Base-by-base conservation (phyloP, 2,888 invertebrate genomes). In the Oligia fasciuncula region DNA sequence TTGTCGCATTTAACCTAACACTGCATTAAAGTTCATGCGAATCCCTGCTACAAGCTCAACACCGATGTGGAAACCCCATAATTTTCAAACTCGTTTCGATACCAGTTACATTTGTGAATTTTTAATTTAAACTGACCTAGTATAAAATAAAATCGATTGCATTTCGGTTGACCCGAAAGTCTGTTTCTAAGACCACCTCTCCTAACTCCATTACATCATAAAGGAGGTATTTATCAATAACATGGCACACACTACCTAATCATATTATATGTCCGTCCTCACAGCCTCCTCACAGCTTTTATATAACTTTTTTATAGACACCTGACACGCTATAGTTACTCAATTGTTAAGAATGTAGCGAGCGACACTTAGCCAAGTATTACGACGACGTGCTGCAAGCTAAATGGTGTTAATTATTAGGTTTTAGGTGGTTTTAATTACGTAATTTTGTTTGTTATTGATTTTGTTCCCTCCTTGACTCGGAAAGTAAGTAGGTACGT, bases 211-310 rank as follows among this genome's bases (percentile, higher is more conserved):
- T 81, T 81, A 49, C 79, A 83, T 78, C 40, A 81, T 43, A n/a
- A 68, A 71, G 40, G 62, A 46, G 54, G 46, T 40, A 49, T 83
- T 67, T 46, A 81, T 81, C 84, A 83, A 71, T 81, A 60, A 35
- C 43, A 19, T 63, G 62, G 72, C 57, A 78, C 35, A 76, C 49
- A 68, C 70, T 79, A 35, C 72, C 68, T 83, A 68, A 71, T 62
- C 13, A 60, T 76, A 80, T 70, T 68, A 68, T 51, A 68, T 69
- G 8, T 68, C 83, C 62, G 54, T 77, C 71, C 29, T 57, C 29
- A 29, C 29, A 29, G 29, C 29, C 29, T 29, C 29, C 63, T 35
- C n/a, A 69, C 23, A 68, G 46, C 40, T 5, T 83, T 80, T 80
- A 80, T 35, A 57, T 79, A 84, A 82, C 49, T 49, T 63, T 60